Evolutionary conservation across 2,797 vertebrate species (phyloP).

Genomic region (Xiphorhynchus erythropygius): DNA sequence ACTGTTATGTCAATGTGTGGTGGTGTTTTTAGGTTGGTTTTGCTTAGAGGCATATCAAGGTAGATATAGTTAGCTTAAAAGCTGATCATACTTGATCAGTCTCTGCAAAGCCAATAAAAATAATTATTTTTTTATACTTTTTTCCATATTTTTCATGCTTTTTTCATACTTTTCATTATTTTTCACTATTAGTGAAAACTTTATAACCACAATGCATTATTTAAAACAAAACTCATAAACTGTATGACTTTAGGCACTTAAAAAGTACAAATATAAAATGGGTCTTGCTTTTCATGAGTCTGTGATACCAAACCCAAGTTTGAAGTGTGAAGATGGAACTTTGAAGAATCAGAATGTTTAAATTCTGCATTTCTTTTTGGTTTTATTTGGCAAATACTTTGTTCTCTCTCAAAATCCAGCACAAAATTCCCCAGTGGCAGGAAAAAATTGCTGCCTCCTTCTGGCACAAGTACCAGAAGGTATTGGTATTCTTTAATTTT

Average conservation of each 20-base stretch:
- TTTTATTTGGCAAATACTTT: not conserved
- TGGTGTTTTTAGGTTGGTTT: conserved; percentile 8
- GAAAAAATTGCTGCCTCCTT: not conserved
- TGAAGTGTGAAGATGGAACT: not conserved
- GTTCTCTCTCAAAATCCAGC: not conserved
- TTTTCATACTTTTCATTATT: too few species aligned
- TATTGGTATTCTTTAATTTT: not conserved
- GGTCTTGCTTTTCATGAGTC: not conserved
- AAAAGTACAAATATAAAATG: not conserved
- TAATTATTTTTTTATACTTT: too few species aligned
- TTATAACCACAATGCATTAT: not conserved
- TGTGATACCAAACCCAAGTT: not conserved
- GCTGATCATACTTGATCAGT: not conserved
- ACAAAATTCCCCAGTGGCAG: not conserved
- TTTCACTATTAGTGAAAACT: not conserved
- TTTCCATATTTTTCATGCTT: too few species aligned
- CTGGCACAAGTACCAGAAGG: not conserved
- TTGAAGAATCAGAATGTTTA: not conserved
- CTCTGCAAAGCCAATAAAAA: not conserved
- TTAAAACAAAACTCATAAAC: not conserved
- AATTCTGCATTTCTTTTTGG: not conserved
- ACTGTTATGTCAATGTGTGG: not conserved
- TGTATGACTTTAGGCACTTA: not conserved
- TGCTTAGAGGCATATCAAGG: conserved; percentile 15
- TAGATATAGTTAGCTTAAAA: conserved; percentile 11